Base-by-base conservation (phyloP, 2,113 vertebrate species). In the Albula goreensis region DNA sequence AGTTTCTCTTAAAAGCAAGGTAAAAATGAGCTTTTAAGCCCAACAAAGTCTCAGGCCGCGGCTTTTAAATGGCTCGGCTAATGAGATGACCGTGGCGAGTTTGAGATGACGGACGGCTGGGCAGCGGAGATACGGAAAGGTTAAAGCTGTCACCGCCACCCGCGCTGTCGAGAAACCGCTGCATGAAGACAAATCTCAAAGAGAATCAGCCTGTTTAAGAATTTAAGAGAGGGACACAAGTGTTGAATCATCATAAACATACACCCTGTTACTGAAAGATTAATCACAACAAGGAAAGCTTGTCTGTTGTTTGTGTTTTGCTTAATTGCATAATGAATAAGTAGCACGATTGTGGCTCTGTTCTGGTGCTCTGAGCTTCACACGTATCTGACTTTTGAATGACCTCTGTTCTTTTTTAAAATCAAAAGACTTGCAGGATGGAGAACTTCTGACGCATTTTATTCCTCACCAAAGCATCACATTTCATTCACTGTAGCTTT, bases 21-120 rank as follows among this genome's bases (percentile, higher is more conserved):
- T 93, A 93, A 93, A 95, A 95, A 95, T 91, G 88, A 94, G 92
- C 88, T 92, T 91, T 93, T 88, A 90, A 93, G 93, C 91, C 89
- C 90, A 94, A 91, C 92, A 89, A 91, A 93, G 93, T 91, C 87
- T 81, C 85, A 77, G 83, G 60, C 31, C 79, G 84, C 86, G 70
- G 78, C 66, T 56, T 81, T 83, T 88, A 90, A 84, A 70, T 57
- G 81, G 66, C 15, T 85, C 78, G 86, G 50, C 78, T 92, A 91
- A 92, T 90, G 87, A 92, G 85, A 90, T 81, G 86, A 88, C 60
- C n/a, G 87, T 85, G 88, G 89, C 91, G 83, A 41, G 31, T 41
- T 41, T 41, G 74, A 60, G 56, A 83, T 89, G 77, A 86, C 79
- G 66, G 51, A 84, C 51, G 50, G 80, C 57, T 84, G 77, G 82